Evolutionary conservation across 2,888 invertebrate species (phyloP).

Genomic region (Diarsia mendica): DNA sequence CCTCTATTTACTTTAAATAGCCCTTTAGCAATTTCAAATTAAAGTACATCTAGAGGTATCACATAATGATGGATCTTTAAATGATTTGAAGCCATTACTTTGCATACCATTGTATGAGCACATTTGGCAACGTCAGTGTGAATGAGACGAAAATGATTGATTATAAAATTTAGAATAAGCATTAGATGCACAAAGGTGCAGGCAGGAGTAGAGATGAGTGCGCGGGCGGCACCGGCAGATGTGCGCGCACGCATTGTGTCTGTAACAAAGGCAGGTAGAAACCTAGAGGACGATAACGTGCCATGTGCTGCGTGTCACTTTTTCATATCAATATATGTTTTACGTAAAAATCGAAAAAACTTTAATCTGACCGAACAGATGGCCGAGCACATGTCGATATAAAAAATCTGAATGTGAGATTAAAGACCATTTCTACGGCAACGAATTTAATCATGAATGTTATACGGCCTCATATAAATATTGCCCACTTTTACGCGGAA

Average conservation of each 20-base stretch:
- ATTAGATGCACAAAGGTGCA: constrained; percentile 71
- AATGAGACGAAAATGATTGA: constrained; percentile 76
- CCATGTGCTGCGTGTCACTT: constrained; percentile 89
- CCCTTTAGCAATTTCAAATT: constrained; percentile 38
- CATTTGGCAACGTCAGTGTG: constrained; percentile 68
- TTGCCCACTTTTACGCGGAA: constrained; percentile 57
- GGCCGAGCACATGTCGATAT: constrained; percentile 83
- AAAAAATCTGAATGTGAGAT: constrained; percentile 73
- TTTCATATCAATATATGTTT: constrained; percentile 84
- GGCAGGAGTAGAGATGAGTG: constrained; percentile 71
- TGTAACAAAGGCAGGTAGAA: constrained; percentile 88
- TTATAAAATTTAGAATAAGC: constrained; percentile 69
- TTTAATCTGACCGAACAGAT: constrained; percentile 89
- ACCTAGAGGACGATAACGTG: constrained; percentile 78
- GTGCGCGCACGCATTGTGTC: constrained; percentile 84
- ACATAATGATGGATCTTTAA: constrained; percentile 8
- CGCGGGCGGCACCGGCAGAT: constrained; percentile 87
- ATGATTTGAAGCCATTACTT: constrained; percentile 12
- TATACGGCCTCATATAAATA: constrained; percentile 35
- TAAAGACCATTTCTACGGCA: constrained; percentile 56
- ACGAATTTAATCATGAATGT: constrained; percentile 49
- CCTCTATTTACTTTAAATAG: constrained; percentile 45
- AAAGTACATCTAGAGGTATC: constrained; percentile 31
- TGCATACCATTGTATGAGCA: constrained; percentile 47
- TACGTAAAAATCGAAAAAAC: constrained; percentile 83